Evolutionary conservation across 2,113 vertebrate genomes (phyloP), one percentile per base, ranked within the genome.

Genomic region (Noturus placidus): DNA sequence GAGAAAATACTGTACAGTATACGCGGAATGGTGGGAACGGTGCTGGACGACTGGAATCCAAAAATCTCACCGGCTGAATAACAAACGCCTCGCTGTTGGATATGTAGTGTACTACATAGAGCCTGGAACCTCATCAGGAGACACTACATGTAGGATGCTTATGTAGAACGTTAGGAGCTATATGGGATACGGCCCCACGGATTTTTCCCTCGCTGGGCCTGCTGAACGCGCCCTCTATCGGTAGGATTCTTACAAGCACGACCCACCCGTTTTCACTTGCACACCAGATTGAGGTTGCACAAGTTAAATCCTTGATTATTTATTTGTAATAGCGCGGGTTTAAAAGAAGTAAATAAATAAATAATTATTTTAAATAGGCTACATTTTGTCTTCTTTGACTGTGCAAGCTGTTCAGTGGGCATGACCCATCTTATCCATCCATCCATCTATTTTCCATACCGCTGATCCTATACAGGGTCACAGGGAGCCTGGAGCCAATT

Each of bases 151-250:
- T 57, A 85, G 83, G 57, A 69, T 25, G 33, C 83, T 38, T 74
- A 38, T 54, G 13, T 56, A 70, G 14, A 30, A 25, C 7, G 2
- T 27, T 5, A 56, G n/a, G 25, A 27, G 11, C 6, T 56, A 59
- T 84, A 61, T 85, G 52, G 15, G 13, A 85, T n/a, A 85, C 30
- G 38, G 52, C 50, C 14, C 15, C 14, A 19, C 7, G 10, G 56
- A 19, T 46, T 69, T 33, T 54, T 33, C n/a, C 17, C 42, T 67
- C 2, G 17, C 56, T 70, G 46, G 63, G 42, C 42, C 82, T 52
- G 50, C 69, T 77, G 0, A 78, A 85, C 38, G 89, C 91, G 92
- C 87, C 91, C 89, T 63, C 92, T 93, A 72, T 57, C 20, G 79
- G 33, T 22, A 82, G 79, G 42, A 82, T 81, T 42, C 35, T 57